These are phyloP conservation scores for Tetrax tetrax DNA, from an alignment of 2,113 vertebrate species.

Conservation along the genomic window DNA sequence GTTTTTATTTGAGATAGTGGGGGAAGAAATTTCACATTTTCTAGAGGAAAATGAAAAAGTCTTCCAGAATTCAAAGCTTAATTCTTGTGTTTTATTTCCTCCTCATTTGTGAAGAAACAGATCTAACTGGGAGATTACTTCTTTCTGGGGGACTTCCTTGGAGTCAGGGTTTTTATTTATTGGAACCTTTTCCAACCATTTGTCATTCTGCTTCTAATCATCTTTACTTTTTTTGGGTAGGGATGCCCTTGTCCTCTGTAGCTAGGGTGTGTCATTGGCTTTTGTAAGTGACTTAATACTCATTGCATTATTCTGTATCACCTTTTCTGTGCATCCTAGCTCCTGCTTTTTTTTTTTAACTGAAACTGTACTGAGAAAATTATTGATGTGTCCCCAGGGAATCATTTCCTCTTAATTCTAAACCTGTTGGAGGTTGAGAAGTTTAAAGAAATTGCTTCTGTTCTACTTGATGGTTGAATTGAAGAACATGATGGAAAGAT, in stretches of 20 bases:
- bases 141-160: background rate
- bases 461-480: background rate
- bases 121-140: background rate
- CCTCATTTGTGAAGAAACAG: background rate
- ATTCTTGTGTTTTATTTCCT: background rate
- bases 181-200: background rate
- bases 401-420: background rate
- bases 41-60: background rate
- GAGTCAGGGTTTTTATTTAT: background rate
- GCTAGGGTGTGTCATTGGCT: background rate
- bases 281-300: background rate
- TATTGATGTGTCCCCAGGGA: background rate
- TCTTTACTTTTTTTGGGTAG: background rate
- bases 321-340: background rate
- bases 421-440: background rate
- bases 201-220: background rate
- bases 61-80: background rate
- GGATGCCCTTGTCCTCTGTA: background rate
- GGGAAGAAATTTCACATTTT: background rate
- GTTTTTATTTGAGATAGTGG: background rate
- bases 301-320: background rate
- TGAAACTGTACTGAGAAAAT: background rate
- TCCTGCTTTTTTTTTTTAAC: background rate
- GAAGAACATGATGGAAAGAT: background rate
- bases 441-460: background rate